Evolutionary conservation across 2,888 invertebrate species (phyloP).

Genomic region (Chloroclysta siterata): DNA sequence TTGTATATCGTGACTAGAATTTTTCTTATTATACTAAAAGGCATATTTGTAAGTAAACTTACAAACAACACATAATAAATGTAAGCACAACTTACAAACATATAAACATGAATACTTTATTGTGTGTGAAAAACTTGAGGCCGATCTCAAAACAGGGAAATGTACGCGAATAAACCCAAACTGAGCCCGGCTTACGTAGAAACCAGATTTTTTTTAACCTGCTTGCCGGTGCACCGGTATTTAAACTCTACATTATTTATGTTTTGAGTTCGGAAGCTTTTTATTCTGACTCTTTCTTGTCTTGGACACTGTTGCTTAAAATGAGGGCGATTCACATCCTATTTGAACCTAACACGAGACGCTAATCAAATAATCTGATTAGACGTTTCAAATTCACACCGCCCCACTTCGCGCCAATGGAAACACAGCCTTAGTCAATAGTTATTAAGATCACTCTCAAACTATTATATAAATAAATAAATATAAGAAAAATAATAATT

Average conservation of each 20-base stretch:
- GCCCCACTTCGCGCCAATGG: too few relatives aligned
- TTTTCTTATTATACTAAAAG: neutral
- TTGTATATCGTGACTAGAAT: neutral
- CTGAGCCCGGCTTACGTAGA: slow-evolving; percentile 13
- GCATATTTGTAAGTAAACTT: slow-evolving; percentile 6
- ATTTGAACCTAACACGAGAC: too few relatives aligned
- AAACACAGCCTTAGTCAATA: too few relatives aligned
- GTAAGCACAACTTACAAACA: slow-evolving; percentile 36
- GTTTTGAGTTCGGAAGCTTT: too few relatives aligned
- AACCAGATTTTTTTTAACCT: slow-evolving; percentile 1
- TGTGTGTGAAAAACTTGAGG: slow-evolving; percentile 40
- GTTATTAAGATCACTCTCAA: too few relatives aligned
- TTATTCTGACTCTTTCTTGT: too few relatives aligned
- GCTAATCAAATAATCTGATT: too few relatives aligned
- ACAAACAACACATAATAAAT: slow-evolving; percentile 33
- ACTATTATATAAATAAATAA: too few relatives aligned
- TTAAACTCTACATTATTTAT: neutral
- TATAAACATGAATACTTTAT: slow-evolving; percentile 41
- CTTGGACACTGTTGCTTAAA: too few relatives aligned
- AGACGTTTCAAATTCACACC: too few relatives aligned
- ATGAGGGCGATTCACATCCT: too few relatives aligned
- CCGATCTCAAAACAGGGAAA: slow-evolving; percentile 27
- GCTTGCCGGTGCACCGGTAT: neutral
- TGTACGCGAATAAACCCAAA: slow-evolving; percentile 14
- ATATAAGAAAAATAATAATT: too few relatives aligned